These are phyloP conservation scores for Tinamus guttatus DNA, from an alignment of 2,113 vertebrate genomes.

Conservation along the genomic window DNA sequence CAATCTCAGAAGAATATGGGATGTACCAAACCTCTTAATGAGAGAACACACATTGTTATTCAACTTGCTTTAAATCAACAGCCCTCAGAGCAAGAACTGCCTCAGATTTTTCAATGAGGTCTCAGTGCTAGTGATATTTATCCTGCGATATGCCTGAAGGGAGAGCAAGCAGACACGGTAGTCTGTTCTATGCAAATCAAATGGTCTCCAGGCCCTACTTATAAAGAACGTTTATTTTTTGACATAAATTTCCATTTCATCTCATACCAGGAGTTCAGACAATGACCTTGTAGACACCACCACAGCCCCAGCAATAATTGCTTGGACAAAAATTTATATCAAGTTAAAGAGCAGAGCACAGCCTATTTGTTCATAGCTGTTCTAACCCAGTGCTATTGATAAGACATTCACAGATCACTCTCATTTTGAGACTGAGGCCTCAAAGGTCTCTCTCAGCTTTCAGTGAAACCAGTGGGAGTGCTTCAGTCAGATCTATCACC, in stretches of 20 bases:
- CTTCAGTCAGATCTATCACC: not conserved
- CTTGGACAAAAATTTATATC: not conserved
- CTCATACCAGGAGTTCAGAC: not conserved
- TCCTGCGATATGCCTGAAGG: not conserved
- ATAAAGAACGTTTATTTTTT: not conserved
- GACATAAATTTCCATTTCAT: not conserved
- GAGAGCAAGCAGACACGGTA: not conserved
- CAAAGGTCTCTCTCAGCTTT: not conserved
- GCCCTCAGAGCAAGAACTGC: not conserved
- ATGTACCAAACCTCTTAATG: not conserved
- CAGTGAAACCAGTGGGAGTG: not conserved
- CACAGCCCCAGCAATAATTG: not conserved
- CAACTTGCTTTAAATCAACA: not conserved
- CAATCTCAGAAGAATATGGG: not conserved
- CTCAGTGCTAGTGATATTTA: not conserved
- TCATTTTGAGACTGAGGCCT: not conserved
- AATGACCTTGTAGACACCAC: not conserved
- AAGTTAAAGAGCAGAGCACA: not conserved
- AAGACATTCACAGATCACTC: not conserved
- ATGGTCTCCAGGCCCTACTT: not conserved
- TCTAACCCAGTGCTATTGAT: fast-evolving
- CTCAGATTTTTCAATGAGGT: not conserved
- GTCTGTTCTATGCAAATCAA: not conserved
- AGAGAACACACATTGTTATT: not conserved
- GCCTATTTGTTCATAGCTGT: not conserved